These are phyloP conservation scores for Lasiommata megera DNA, from an alignment of 2,888 invertebrate species.

Conservation along the genomic window DNA sequence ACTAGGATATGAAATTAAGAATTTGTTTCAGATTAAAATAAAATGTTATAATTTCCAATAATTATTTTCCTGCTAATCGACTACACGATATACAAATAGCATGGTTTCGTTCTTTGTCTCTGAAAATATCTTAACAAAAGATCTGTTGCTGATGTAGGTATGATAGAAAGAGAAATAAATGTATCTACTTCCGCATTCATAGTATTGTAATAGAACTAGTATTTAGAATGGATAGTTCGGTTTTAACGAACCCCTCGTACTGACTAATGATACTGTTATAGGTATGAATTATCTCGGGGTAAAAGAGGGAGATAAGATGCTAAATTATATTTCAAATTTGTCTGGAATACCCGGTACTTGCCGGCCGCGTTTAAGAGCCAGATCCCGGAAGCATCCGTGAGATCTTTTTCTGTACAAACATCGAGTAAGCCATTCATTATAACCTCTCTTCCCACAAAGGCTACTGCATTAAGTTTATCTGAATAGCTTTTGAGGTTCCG, in stretches of 20 bases:
- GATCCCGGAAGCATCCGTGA: not conserved
- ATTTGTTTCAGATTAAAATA: no score
- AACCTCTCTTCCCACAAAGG: not conserved
- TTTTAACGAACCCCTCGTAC: not conserved
- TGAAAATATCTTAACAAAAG: no score
- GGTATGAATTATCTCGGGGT: not conserved
- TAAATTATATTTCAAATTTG: conserved; percentile 4
- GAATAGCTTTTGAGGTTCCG: not conserved
- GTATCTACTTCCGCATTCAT: no score
- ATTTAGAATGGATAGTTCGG: not conserved
- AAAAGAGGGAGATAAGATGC: not conserved
- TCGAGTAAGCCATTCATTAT: conserved; percentile 1
- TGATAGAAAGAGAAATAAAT: no score
- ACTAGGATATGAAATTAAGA: no score
- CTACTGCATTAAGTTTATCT: not conserved
- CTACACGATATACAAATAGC: no score
- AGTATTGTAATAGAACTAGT: not conserved
- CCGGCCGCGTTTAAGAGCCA: not conserved
- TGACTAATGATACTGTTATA: conserved; percentile 3
- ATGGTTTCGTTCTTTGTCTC: no score
- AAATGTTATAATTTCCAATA: no score
- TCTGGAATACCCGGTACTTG: not conserved
- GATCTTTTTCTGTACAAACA: not conserved
- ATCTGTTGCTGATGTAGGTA: no score
- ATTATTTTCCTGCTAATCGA: no score